These are phyloP conservation scores for Desmodus rotundus DNA, from an alignment of 2,113 vertebrate genomes.

Conservation along the genomic window DNA sequence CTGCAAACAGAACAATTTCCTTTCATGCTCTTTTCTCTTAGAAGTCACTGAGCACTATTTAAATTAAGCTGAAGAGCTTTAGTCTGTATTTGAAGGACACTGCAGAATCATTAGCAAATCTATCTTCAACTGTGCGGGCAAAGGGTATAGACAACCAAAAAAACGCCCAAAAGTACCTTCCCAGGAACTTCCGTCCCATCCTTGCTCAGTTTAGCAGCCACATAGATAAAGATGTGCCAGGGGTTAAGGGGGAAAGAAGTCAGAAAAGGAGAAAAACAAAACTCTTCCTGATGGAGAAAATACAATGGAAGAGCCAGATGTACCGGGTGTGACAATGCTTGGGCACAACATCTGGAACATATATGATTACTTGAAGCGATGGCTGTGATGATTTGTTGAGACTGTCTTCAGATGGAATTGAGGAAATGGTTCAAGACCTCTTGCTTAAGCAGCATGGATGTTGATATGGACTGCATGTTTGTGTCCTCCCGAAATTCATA, in stretches of 20 bases:
- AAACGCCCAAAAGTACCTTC: not conserved
- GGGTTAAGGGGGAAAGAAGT: not conserved
- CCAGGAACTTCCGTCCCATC: not conserved
- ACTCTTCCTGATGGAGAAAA: not conserved
- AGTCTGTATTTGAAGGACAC: not conserved
- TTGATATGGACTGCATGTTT: not conserved
- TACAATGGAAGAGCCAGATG: not conserved
- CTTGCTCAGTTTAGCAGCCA: not conserved
- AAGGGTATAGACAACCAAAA: not conserved
- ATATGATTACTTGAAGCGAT: not conserved
- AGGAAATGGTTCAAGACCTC: not conserved
- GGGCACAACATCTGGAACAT: not conserved
- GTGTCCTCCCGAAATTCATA: not conserved
- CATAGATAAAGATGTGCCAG: not conserved
- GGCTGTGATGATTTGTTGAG: not conserved
- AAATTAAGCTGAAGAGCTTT: not conserved
- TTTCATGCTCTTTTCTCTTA: not conserved
- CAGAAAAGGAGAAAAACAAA: not conserved
- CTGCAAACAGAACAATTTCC: constrained; percentile 30
- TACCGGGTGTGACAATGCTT: not conserved
- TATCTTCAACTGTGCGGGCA: not conserved
- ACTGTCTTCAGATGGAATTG: not conserved
- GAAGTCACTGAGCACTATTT: not conserved
- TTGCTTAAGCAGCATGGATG: not conserved
- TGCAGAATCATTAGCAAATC: not conserved